Conservation (phyloP, 2,888 invertebrate species). For the Cephus pygmeus region DNA sequence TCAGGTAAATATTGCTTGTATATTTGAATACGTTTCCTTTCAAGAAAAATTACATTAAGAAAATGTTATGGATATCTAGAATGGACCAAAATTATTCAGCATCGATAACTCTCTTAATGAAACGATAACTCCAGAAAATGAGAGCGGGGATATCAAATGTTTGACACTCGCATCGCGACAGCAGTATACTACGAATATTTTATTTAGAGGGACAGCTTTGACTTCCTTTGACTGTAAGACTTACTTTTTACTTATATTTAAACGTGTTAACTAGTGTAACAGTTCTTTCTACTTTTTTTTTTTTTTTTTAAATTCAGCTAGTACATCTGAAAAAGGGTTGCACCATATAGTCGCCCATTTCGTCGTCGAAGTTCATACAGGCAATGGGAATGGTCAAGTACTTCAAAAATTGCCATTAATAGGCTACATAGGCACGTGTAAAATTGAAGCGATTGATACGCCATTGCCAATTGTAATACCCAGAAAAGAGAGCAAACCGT, state of each 20-base stretch:
- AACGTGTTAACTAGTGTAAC: too few relatives aligned
- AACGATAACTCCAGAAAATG: conserved; percentile 21
- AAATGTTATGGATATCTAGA: conserved; percentile 27
- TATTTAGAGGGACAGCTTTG: conserved; percentile 41
- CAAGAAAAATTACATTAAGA: neutral
- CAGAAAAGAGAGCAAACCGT: conserved; percentile 40
- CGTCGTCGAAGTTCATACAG: neutral
- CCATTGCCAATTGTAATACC: conserved; percentile 43
- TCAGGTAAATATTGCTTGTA: conserved; percentile 37
- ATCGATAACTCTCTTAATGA: conserved; percentile 40
- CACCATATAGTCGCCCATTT: conserved; percentile 9
- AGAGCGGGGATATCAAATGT: conserved; percentile 23
- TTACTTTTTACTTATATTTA: neutral
- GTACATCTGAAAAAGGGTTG: conserved; percentile 26
- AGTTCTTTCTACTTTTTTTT: too few relatives aligned
- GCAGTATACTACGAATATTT: conserved; percentile 36
- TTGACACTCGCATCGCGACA: conserved; percentile 24
- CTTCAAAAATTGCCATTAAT: conserved; percentile 46
- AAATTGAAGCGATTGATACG: conserved; percentile 48
- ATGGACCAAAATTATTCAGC: conserved; percentile 41
- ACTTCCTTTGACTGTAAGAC: conserved; percentile 31
- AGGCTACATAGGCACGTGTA: conserved; percentile 41
- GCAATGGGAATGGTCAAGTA: conserved; percentile 37
- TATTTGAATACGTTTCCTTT: neutral
- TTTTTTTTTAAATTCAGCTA: conserved; percentile 9